phyloP scores from a whole-genome alignment of 2,888 invertebrate genomes.

The Neoascia interrupta region DNA sequence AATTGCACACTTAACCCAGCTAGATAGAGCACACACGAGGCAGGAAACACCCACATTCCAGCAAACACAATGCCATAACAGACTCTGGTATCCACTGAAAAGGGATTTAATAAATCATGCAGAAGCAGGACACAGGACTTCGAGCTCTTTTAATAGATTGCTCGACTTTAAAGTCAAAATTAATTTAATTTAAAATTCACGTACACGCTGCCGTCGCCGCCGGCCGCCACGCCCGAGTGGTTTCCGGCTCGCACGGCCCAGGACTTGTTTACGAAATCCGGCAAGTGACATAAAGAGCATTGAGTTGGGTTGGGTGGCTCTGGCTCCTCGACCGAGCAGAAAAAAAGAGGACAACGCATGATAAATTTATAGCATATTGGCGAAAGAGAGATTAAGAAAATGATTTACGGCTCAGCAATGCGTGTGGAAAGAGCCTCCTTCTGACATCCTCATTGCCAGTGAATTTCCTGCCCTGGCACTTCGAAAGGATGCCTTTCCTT shows the following conservation, averaged over 20 bases:
- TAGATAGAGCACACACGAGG: too few relatives aligned
- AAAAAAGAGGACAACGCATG: slow-evolving; percentile 52
- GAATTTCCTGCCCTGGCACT: slow-evolving; percentile 38
- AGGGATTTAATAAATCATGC: slow-evolving; percentile 4
- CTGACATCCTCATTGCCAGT: slow-evolving; percentile 53
- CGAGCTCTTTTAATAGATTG: not conserved
- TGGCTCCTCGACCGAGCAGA: too few relatives aligned
- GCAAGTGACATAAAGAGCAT: slow-evolving; percentile 43
- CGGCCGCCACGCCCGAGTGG: too few relatives aligned
- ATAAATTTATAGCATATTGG: slow-evolving; percentile 69
- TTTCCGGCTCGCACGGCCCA: too few relatives aligned
- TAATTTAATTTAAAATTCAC: slow-evolving; percentile 54
- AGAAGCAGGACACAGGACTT: not conserved
- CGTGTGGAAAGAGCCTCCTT: slow-evolving; percentile 42
- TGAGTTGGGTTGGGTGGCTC: not conserved
- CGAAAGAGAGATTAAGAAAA: slow-evolving; percentile 68
- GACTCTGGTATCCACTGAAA: not conserved
- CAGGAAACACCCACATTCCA: too few relatives aligned
- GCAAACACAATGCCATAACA: too few relatives aligned
- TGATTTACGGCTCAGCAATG: slow-evolving; percentile 61
- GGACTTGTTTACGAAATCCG: slow-evolving; percentile 39
- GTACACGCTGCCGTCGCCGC: not conserved
- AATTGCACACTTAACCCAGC: too few relatives aligned
- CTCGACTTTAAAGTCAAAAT: slow-evolving; percentile 31
- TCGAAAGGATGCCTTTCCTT: slow-evolving; percentile 36